A percentile compares a stretch with the other conserved stretches of the same genome.
These are phyloP conservation scores for Agrochola macilenta DNA, from an alignment of 2,888 invertebrate genomes.

Conservation along the genomic window DNA sequence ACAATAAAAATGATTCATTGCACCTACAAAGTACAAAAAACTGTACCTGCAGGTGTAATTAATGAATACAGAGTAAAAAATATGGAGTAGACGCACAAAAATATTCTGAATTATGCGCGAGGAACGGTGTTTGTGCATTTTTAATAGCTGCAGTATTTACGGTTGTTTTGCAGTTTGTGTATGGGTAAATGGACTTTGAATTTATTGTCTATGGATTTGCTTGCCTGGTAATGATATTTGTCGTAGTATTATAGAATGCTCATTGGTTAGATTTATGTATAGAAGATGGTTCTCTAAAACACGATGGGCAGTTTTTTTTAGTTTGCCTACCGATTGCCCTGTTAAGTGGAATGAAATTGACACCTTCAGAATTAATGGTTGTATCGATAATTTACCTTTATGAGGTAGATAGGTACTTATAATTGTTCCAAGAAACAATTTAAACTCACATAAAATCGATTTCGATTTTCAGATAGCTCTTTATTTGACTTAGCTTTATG, in stretches of 20 bases:
- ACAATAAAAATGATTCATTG: slow-evolving; percentile 71
- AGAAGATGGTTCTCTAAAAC: neutral
- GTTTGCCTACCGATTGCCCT: too few species aligned
- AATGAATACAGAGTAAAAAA: slow-evolving; percentile 62
- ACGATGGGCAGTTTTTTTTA: neutral
- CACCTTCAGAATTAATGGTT: neutral
- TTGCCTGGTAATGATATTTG: neutral
- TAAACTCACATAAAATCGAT: neutral
- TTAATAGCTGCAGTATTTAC: slow-evolving; percentile 24
- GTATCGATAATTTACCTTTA: neutral
- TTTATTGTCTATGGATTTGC: slow-evolving; percentile 5
- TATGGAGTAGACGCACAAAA: slow-evolving; percentile 60
- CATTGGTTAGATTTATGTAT: neutral
- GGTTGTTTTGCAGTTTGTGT: slow-evolving; percentile 22
- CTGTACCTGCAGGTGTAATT: slow-evolving; percentile 46
- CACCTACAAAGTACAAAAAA: slow-evolving; percentile 53
- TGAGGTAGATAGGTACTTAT: neutral
- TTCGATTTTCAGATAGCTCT: neutral
- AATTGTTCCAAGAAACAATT: neutral
- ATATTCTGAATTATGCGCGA: slow-evolving; percentile 68
- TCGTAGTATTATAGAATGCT: neutral
- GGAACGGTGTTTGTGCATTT: slow-evolving; percentile 54
- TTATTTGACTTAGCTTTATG: neutral
- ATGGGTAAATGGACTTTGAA: slow-evolving; percentile 1
- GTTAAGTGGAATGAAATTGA: neutral